Evolutionary conservation across 2,888 invertebrate species (phyloP), one percentile per base, ranked within the genome.

Genomic region (Brachypalpus laphriformis): DNA sequence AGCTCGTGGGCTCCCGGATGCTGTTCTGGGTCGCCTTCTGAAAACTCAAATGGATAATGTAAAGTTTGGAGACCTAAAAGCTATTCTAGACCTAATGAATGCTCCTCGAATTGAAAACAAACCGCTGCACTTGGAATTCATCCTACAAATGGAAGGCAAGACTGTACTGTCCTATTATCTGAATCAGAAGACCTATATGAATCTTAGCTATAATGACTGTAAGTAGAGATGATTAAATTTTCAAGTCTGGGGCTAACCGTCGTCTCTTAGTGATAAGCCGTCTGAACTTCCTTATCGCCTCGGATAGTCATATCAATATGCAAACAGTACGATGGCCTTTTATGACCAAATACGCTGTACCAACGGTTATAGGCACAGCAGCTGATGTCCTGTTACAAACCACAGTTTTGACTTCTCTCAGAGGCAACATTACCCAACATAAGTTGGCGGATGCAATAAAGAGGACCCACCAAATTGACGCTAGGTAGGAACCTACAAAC

Each of bases 361-460:
- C 93, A n/a, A 94, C 94, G 1, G 94, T 94, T 87, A 88, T 94
- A 90, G 96, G 91, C 34, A 94, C 92, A 4, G 87, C 90, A 93
- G 87, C 94, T 92, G 20, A 94, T 93, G 54, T 93, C 89, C 78
- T 93, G 89, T 65, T 93, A 89, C 91, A 92, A 87, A 92, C 91
- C 3, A 92, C 92, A 1, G 91, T 92, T 0, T 92, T 96, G 49
- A 94, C 95, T 0, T 95, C 95, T 0, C 92, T 95, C 20, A 92
- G 96, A 77, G 96, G 96, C 0, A 95, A 95, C 85, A 93, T 96
- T 14, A 95, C 95, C 0, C 94, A 95, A 9, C 93, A 94, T 2
- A 90, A 92, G 42, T 92, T 92, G 1, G 92, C 93, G 0, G 93
- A 94, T 11, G 93, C 93, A 71, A 91, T 93, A 87, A 94, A 93